These are phyloP conservation scores for Antedon mediterranea DNA, from an alignment of 53 echinoderm and acorn worm species.

Conservation along the genomic window DNA sequence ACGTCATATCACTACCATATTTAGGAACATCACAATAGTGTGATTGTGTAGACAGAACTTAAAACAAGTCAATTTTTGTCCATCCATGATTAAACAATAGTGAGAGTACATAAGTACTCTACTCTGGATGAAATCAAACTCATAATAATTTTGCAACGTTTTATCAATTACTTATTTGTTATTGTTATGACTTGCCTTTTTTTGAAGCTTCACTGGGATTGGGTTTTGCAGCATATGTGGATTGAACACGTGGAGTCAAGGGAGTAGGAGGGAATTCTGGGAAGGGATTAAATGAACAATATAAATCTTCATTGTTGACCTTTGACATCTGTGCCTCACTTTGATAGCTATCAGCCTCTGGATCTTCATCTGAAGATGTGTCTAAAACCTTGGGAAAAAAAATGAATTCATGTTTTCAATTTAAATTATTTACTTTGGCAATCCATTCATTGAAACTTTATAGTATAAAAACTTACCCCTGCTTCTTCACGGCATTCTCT, in stretches of 20 bases:
- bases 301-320: background rate
- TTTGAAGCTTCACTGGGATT: background rate
- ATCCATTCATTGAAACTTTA: too few species aligned
- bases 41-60: too few species aligned
- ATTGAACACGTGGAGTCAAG: background rate
- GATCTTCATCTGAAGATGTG: background rate
- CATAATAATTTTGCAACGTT: too few species aligned
- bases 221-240: background rate
- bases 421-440: too few species aligned
- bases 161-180: background rate
- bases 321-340: background rate
- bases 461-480: conserved; percentile 28
- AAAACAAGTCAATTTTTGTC: too few species aligned
- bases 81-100: too few species aligned
- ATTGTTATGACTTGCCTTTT: background rate
- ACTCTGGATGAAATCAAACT: too few species aligned
- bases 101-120: too few species aligned
- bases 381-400: background rate
- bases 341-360: background rate
- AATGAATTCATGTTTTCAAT: too few species aligned
- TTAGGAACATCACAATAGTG: too few species aligned
- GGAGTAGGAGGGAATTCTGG: background rate
- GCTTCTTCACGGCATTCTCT: conserved; percentile 40
- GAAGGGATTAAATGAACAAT: background rate
- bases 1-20: too few species aligned